These are phyloP conservation scores for Probosciger aterrimus DNA, from an alignment of 2,113 vertebrate genomes.

Conservation along the genomic window DNA sequence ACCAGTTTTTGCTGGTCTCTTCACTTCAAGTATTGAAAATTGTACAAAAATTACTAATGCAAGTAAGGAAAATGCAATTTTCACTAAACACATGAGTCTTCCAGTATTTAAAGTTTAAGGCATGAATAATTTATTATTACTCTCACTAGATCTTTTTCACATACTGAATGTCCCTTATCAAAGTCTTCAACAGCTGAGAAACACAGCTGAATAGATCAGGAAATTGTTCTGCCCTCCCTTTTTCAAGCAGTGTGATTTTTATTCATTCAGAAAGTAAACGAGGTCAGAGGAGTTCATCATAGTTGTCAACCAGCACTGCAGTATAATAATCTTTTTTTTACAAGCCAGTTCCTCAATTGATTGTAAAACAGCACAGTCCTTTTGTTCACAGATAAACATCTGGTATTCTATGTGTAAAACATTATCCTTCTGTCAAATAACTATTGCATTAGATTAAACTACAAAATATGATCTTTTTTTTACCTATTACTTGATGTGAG, in stretches of 20 bases:
- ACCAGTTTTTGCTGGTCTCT: background rate
- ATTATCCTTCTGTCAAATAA: background rate
- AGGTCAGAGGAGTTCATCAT: slow-evolving; percentile 21
- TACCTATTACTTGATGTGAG: background rate
- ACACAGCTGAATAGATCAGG: background rate
- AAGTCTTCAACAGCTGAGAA: background rate
- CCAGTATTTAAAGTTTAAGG: background rate
- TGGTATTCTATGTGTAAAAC: background rate
- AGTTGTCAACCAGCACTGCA: background rate
- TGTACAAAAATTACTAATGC: background rate
- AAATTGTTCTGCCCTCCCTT: background rate
- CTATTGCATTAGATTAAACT: background rate
- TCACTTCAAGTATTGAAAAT: background rate
- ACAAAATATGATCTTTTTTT: background rate
- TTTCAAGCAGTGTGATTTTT: background rate
- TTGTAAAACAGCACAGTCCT: background rate
- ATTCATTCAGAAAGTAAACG: slow-evolving; percentile 30
- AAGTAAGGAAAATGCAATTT: background rate
- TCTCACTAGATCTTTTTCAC: background rate
- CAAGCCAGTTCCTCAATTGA: background rate
- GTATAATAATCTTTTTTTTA: background rate
- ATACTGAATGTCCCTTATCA: background rate
- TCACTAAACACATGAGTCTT: background rate
- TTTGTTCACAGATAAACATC: slow-evolving; percentile 25
- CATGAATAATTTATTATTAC: background rate